Evolutionary conservation across 2,888 invertebrate species (phyloP).

Genomic region (Polydrusus tereticollis): DNA sequence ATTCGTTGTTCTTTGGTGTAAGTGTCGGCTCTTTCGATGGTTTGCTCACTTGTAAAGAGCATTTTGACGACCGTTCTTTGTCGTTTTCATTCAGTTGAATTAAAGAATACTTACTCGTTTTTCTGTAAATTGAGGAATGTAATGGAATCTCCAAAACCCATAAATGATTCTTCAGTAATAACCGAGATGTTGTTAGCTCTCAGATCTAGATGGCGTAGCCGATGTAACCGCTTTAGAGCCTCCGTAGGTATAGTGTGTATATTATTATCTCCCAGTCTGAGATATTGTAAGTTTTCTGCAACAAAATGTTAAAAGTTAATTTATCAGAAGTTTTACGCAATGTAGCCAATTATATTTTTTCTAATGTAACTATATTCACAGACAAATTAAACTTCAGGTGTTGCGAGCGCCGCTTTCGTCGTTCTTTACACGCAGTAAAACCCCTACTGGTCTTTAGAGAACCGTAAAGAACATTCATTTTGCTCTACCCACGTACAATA

Average conservation of each 20-base stretch:
- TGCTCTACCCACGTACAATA: not conserved
- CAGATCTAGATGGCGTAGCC: conserved; percentile 89
- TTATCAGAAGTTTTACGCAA: too few relatives aligned
- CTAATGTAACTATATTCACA: not conserved
- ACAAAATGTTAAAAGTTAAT: too few relatives aligned
- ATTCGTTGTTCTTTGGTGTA: too few relatives aligned
- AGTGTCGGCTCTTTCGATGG: too few relatives aligned
- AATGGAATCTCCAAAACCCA: conserved; percentile 89
- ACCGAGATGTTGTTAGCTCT: conserved; percentile 89
- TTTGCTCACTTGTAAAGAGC: too few relatives aligned
- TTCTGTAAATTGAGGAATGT: conserved; percentile 94
- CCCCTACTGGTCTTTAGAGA: conserved; percentile 7
- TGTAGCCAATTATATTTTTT: not conserved
- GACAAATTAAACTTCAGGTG: not conserved
- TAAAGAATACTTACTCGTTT: conserved; percentile 89
- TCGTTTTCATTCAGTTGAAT: too few relatives aligned
- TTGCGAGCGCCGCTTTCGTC: not conserved
- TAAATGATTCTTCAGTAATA: conserved; percentile 88
- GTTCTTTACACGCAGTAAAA: not conserved
- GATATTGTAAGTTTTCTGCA: conserved; percentile 89
- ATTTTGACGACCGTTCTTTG: too few relatives aligned
- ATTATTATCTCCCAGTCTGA: conserved; percentile 90
- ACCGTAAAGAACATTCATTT: conserved; percentile 4
- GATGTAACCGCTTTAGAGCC: conserved; percentile 84
- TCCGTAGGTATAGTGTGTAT: conserved; percentile 88